Base-by-base conservation (phyloP, 2,797 vertebrate species). In the Melanitta fusca region DNA sequence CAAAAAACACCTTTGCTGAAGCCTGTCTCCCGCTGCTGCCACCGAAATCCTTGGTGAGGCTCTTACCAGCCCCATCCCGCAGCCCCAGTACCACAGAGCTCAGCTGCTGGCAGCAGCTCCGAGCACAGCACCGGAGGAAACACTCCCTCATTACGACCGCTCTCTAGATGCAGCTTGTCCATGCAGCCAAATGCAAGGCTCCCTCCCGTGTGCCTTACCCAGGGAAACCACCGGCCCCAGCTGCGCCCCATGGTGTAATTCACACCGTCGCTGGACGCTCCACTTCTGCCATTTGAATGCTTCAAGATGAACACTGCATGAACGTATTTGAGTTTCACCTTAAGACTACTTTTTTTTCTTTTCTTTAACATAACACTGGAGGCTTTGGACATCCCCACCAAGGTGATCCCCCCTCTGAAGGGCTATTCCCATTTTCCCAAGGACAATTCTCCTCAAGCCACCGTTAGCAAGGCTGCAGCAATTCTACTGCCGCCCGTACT, bases 121-220 rank as follows among this genome's bases (percentile, higher is more conserved):
- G 2, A 51, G 5, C 39, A 3, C 7, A 6, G 58, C 2, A 2
- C 71, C 4, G 34, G 68, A 2, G 27, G 10, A 1, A 5, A 11
- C 19, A 1, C 60, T 13, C 24, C 10, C 15, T 0, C 0, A 17
- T 3, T 28, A 9, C 6, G 0, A 4, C 24, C 1, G 18, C 49
- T 62, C 60, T 16, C 5, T 66, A 54, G 70, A 24, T 1, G 3
- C 28, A n/a, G 20, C 68, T 21, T 3, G 6, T 4, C 12, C 64
- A 34, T 28, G 21, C 0, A 12, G 18, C 45, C 4, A 0, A 41
- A 8, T 3, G 4, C 41, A 20, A 4, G 2, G 70, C 22, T 13
- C 69, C 66, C n/a, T 1, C 0, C 43, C 8, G 17, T 43, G 1
- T 0, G 56, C 69, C 1, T 9, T 21, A n/a, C 82, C 68, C 10